These are phyloP conservation scores for Clarias magur DNA, from an alignment of 2,113 vertebrate species.

Conservation along the genomic window DNA sequence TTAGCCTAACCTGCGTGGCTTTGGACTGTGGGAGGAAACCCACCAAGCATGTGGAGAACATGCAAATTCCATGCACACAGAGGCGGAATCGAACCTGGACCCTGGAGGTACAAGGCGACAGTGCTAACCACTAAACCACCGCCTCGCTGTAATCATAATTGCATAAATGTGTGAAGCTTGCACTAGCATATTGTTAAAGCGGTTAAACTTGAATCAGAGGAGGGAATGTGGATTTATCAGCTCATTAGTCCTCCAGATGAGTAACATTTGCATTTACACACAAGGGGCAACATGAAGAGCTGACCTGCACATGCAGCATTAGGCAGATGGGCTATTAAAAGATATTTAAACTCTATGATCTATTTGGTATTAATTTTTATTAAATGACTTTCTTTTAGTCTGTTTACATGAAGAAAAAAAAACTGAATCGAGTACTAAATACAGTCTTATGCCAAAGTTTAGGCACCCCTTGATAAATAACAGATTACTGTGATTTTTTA, in stretches of 20 bases:
- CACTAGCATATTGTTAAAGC: background rate
- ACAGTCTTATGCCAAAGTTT: no score
- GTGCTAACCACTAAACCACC: no score
- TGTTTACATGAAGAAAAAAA: background rate
- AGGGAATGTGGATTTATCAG: background rate
- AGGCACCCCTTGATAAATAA: no score
- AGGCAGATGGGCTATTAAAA: background rate
- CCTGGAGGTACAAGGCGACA: no score
- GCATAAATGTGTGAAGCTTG: background rate
- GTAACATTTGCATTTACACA: background rate
- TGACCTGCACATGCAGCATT: background rate
- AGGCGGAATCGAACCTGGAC: no score
- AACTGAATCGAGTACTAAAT: no score
- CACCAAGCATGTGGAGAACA: no score
- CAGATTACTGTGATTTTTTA: no score
- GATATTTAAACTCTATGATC: background rate
- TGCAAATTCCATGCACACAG: no score
- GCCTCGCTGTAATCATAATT: background rate
- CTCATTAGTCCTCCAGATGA: constrained; percentile 1
- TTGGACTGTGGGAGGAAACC: no score
- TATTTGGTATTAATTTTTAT: background rate
- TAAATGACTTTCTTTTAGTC: background rate
- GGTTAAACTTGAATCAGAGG: background rate
- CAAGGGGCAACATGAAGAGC: background rate
- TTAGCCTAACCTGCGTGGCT: no score